Conservation (phyloP, 1,140 invertebrate species). For the Nasonia vitripennis region DNA sequence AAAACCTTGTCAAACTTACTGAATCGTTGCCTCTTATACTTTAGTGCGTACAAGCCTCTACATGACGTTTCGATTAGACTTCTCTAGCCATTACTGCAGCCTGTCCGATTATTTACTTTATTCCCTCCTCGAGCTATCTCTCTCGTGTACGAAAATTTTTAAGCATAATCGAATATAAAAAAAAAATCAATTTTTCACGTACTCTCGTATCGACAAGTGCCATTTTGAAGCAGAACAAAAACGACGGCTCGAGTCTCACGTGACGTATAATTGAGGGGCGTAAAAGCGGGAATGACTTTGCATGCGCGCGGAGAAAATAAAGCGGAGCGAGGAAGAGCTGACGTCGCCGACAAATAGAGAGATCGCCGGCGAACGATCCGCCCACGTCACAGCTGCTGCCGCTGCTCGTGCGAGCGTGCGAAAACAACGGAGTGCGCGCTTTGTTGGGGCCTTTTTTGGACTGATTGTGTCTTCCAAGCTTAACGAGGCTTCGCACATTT, state of each 20-base stretch:
- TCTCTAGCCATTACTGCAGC: not conserved
- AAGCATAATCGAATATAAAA: too few relatives aligned
- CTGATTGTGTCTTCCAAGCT: not conserved
- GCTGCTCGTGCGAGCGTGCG: not conserved
- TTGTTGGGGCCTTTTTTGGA: not conserved
- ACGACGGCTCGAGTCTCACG: not conserved
- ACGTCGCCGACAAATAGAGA: conserved; percentile 10
- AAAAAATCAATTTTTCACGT: too few relatives aligned
- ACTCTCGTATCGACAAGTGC: too few relatives aligned
- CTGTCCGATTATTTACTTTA: too few relatives aligned
- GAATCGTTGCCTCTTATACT: too few relatives aligned
- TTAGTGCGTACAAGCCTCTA: not conserved
- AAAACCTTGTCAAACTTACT: conserved; percentile 2
- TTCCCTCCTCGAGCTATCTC: too few relatives aligned
- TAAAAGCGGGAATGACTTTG: conserved; percentile 16
- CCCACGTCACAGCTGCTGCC: not conserved
- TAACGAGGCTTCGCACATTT: not conserved
- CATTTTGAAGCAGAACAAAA: too few relatives aligned
- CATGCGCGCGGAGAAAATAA: not conserved
- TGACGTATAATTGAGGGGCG: conserved; percentile 31
- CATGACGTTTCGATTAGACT: not conserved
- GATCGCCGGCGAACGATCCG: not conserved
- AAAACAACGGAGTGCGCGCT: not conserved
- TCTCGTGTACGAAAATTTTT: too few relatives aligned
- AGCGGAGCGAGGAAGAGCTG: not conserved